Evolutionary conservation across 2,113 vertebrate species (phyloP).

Genomic region (Hipposideros armiger): DNA sequence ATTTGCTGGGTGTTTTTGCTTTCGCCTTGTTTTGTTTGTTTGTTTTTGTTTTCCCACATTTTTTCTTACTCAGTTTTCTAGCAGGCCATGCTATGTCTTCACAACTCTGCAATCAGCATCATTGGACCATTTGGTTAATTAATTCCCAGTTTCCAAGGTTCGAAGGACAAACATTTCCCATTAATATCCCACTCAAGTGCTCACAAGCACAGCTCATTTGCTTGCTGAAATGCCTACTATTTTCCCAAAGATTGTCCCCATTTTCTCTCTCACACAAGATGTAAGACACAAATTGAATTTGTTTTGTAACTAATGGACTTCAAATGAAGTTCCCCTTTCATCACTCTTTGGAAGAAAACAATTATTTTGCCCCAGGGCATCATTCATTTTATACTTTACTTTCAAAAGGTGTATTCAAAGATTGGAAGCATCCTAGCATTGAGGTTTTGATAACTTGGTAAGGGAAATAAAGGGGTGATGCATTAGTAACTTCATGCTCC

Average conservation of each 20-base stretch:
- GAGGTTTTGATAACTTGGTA: not conserved
- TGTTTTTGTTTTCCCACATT: too few relatives aligned
- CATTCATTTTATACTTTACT: not conserved
- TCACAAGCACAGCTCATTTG: accelerated
- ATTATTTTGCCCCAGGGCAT: not conserved
- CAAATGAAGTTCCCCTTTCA: not conserved
- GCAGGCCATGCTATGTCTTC: not conserved
- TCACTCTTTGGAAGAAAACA: not conserved
- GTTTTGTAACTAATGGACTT: not conserved
- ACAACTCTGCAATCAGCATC: too few relatives aligned
- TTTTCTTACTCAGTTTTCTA: not conserved
- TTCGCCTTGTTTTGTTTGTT: not conserved
- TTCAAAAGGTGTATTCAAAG: not conserved
- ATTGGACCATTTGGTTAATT: not conserved
- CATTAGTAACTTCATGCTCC: too few relatives aligned
- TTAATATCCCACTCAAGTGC: accelerated
- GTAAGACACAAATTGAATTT: not conserved
- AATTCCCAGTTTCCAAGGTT: not conserved
- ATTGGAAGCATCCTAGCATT: too few relatives aligned
- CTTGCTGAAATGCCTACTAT: accelerated
- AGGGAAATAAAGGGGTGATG: not conserved
- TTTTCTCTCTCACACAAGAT: not conserved
- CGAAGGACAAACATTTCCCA: not conserved
- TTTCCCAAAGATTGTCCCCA: too few relatives aligned
- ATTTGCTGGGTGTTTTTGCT: not conserved